Evolutionary conservation across 1,140 invertebrate genomes (phyloP).

Genomic region (Galleria mellonella): DNA sequence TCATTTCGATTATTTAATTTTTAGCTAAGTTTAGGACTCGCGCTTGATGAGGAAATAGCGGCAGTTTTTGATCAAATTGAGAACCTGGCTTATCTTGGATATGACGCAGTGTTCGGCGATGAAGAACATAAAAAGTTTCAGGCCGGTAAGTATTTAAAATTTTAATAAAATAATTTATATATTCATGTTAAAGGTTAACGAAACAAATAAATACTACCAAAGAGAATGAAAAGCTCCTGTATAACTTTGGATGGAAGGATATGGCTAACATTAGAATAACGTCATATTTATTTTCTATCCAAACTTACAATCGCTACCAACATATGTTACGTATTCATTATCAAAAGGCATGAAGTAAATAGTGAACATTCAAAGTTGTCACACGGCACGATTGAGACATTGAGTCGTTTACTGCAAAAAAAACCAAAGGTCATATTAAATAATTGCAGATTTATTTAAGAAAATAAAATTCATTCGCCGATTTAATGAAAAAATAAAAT

Average conservation of each 20-base stretch:
- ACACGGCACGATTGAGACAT: constrained; percentile 10
- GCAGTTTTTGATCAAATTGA: constrained; percentile 5
- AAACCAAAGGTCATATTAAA: constrained; percentile 22
- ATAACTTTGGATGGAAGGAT: too few species aligned
- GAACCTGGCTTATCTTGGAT: constrained; percentile 4
- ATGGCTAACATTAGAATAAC: too few species aligned
- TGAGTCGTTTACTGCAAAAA: constrained; percentile 12
- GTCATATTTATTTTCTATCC: background rate
- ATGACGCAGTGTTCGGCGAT: constrained; percentile 8
- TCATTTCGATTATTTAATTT: background rate
- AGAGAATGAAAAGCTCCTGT: too few species aligned
- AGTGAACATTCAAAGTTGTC: constrained; percentile 31
- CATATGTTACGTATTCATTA: constrained; percentile 1
- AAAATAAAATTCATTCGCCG: background rate
- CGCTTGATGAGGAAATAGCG: background rate
- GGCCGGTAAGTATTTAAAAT: constrained; percentile 5
- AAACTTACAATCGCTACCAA: too few species aligned
- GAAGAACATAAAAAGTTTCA: constrained; percentile 3
- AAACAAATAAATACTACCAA: too few species aligned
- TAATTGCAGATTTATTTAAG: background rate
- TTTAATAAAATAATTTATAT: background rate
- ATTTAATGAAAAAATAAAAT: background rate
- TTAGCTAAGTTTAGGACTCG: background rate
- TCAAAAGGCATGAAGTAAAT: constrained; percentile 1
- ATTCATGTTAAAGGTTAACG: background rate